phyloP scores from a whole-genome alignment of 2,797 vertebrate genomes.

The Xyrichtys novacula region DNA sequence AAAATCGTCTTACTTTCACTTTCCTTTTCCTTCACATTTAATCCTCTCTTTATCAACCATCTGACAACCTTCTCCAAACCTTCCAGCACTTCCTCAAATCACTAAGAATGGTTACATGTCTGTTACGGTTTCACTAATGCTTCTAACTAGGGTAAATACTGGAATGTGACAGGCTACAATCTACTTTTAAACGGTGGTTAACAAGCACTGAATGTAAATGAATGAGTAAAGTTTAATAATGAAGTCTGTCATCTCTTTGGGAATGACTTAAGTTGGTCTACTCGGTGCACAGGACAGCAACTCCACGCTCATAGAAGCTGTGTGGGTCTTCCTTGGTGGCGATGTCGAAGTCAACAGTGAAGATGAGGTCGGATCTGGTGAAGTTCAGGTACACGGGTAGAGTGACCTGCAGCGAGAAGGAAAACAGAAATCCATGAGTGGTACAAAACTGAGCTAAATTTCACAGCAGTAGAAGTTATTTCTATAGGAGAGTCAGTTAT shows the following conservation, averaged over 20 bases:
- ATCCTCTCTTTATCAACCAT: slow-evolving; percentile 36
- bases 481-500: neutral
- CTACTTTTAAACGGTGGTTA: slow-evolving; percentile 41
- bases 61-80: slow-evolving; percentile 68
- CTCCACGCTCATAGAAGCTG: slow-evolving; percentile 97
- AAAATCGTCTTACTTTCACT: slow-evolving; percentile 65
- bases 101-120: slow-evolving; percentile 24
- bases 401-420: slow-evolving; percentile 87
- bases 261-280: slow-evolving; percentile 69
- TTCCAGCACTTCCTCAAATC: slow-evolving; percentile 63
- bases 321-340: slow-evolving; percentile 97
- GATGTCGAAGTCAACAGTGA: slow-evolving; percentile 98
- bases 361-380: slow-evolving; percentile 97
- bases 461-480: rapidly evolving
- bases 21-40: slow-evolving; percentile 31
- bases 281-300: slow-evolving; percentile 96
- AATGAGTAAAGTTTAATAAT: slow-evolving; percentile 31
- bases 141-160: slow-evolving; percentile 21
- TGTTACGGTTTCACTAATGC: slow-evolving; percentile 32
- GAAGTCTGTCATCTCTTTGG: slow-evolving; percentile 10
- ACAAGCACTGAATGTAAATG: slow-evolving; percentile 30
- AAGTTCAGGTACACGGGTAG: slow-evolving; percentile 98
- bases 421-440: neutral
- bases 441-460: neutral
- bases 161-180: slow-evolving; percentile 51